Percentiles rank a stretch among this genome's conserved stretches.
Evolutionary conservation across 2,113 vertebrate species (phyloP).

Genomic region (Limanda limanda): DNA sequence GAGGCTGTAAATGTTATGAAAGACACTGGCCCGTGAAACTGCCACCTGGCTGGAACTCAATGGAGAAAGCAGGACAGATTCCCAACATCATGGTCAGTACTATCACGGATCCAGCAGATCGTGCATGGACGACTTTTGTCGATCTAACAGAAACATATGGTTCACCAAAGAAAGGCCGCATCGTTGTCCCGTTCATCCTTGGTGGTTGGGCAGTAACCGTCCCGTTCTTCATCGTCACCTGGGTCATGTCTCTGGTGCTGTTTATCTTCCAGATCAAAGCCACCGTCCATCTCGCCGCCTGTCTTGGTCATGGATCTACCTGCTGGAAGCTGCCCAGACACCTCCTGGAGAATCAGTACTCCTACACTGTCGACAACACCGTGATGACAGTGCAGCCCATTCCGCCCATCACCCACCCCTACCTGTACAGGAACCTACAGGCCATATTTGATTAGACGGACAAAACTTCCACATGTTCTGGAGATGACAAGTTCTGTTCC

Average conservation of each 20-base stretch:
- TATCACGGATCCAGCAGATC: background rate
- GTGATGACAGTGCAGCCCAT: background rate
- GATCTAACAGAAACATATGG: background rate
- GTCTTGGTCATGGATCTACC: background rate
- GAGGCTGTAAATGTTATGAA: background rate
- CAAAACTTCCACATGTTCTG: no score
- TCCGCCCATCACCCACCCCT: rapidly evolving
- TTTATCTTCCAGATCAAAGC: background rate
- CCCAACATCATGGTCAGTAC: background rate
- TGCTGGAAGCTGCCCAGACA: background rate
- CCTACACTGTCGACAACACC: background rate
- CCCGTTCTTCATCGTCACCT: background rate
- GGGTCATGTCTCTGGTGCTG: background rate
- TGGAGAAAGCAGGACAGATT: background rate
- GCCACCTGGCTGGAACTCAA: background rate
- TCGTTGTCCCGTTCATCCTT: background rate
- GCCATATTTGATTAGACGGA: background rate
- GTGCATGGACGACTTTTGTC: background rate
- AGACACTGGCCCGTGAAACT: background rate
- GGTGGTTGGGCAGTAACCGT: background rate
- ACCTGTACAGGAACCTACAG: background rate
- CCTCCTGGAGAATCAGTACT: background rate
- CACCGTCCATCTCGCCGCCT: background rate
- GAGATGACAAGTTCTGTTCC: no score
- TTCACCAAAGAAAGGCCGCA: background rate